These are phyloP conservation scores for Nemoura dubitans DNA, from an alignment of 2,888 invertebrate genomes.

Conservation along the genomic window DNA sequence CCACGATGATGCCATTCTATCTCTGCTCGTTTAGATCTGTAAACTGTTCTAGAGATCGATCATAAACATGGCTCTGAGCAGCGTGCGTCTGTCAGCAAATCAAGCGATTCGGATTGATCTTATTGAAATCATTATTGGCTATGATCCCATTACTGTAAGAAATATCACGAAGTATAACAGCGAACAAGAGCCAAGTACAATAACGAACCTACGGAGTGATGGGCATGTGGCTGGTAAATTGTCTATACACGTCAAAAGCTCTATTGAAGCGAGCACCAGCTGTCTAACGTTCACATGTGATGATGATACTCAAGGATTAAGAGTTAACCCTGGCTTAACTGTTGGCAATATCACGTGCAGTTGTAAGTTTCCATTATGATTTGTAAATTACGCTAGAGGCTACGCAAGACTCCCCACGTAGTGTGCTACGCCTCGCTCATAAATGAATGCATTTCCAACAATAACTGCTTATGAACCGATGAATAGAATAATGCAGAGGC, in stretches of 20 bases:
- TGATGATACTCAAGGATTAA: not conserved
- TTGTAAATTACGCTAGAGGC: not conserved
- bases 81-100: not conserved
- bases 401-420: not conserved
- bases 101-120: not conserved
- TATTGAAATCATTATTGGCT: not conserved
- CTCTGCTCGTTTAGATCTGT: not conserved
- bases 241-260: not conserved
- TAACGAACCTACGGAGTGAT: not conserved
- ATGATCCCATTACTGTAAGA: not conserved
- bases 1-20: not conserved
- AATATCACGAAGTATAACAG: not conserved
- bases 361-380: slow-evolving; percentile 7
- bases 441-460: slow-evolving; percentile 23
- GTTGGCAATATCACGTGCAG: not conserved
- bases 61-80: not conserved
- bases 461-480: slow-evolving; percentile 26
- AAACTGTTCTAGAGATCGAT: not conserved
- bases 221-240: not conserved
- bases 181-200: not conserved
- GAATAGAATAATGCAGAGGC: slow-evolving; percentile 31
- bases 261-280: not conserved
- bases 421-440: not conserved
- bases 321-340: not conserved
- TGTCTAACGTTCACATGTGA: not conserved